These are phyloP conservation scores for Oegoconia quadripuncta DNA, from an alignment of 2,888 invertebrate genomes.

Conservation along the genomic window DNA sequence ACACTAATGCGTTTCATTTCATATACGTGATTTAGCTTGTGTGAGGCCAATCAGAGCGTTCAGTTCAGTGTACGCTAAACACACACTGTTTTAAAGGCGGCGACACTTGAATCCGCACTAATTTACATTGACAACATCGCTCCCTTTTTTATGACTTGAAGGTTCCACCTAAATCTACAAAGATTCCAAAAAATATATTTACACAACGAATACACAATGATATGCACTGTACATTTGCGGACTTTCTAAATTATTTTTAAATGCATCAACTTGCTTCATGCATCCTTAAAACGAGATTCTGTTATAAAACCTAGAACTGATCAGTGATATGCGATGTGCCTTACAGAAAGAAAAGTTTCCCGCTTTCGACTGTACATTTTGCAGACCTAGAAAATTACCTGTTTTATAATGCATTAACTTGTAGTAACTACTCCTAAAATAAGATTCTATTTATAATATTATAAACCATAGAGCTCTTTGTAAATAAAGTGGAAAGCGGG, in stretches of 20 bases:
- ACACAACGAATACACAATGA: slow-evolving; percentile 67
- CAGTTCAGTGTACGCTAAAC: no score
- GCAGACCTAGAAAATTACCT: slow-evolving; percentile 44
- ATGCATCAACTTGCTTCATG: slow-evolving; percentile 32
- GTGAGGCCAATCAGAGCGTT: no score
- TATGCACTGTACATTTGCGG: slow-evolving; percentile 66
- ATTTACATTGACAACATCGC: no score
- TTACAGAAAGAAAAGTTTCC: no score
- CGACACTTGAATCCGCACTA: no score
- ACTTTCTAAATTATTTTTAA: slow-evolving; percentile 43
- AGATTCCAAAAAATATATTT: slow-evolving; percentile 59
- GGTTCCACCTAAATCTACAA: slow-evolving; percentile 38
- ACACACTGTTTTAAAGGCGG: no score
- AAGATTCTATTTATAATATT: slow-evolving; percentile 24
- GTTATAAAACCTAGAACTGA: slow-evolving; percentile 17
- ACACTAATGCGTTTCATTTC: no score
- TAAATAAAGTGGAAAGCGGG: slow-evolving; percentile 27
- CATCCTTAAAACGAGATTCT: slow-evolving; percentile 21
- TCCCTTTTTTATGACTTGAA: no score
- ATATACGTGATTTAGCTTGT: no score
- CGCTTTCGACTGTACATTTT: slow-evolving; percentile 63
- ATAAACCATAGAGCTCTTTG: slow-evolving; percentile 8
- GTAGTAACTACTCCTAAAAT: slow-evolving; percentile 17
- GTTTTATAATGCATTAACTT: slow-evolving; percentile 41
- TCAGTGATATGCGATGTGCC: no score